phyloP scores from a whole-genome alignment of 2,113 vertebrate species.

The Brienomyrus longianalis region DNA sequence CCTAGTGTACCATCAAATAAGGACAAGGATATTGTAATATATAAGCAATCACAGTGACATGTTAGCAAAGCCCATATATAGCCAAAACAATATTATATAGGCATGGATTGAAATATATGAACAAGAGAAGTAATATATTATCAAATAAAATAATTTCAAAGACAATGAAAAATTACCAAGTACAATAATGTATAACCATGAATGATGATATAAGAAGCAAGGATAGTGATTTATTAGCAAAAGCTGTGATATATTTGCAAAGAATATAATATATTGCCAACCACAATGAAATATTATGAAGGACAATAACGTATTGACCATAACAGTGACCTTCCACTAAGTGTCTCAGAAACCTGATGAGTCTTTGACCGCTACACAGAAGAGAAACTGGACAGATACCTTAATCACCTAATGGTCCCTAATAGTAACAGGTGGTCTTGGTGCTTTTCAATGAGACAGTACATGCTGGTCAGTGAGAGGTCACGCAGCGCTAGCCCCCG shows the following conservation, averaged over 20 bases:
- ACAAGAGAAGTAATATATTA: neutral
- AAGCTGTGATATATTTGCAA: neutral
- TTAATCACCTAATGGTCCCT: neutral
- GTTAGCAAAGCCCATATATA: neutral
- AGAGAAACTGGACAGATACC: conserved; percentile 36
- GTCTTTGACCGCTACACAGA: conserved; percentile 24
- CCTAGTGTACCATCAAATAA: conserved; percentile 4
- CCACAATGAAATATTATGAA: neutral
- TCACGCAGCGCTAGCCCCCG: neutral
- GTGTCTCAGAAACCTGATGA: conserved; percentile 12
- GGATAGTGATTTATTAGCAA: conserved; percentile 4
- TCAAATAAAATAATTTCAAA: neutral
- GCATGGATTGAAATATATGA: neutral
- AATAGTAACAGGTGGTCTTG: neutral
- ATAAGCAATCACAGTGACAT: neutral
- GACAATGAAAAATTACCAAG: conserved; percentile 5
- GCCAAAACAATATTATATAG: conserved; percentile 2
- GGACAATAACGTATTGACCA: neutral
- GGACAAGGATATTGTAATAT: neutral
- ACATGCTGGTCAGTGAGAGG: neutral
- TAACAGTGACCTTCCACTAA: neutral
- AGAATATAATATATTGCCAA: too few species aligned
- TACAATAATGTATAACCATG: neutral
- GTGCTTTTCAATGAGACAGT: neutral
- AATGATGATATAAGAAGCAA: neutral